Evolutionary conservation across 2,113 vertebrate genomes (phyloP), one percentile per base, ranked within the genome.

Genomic region (Hippotragus niger): DNA sequence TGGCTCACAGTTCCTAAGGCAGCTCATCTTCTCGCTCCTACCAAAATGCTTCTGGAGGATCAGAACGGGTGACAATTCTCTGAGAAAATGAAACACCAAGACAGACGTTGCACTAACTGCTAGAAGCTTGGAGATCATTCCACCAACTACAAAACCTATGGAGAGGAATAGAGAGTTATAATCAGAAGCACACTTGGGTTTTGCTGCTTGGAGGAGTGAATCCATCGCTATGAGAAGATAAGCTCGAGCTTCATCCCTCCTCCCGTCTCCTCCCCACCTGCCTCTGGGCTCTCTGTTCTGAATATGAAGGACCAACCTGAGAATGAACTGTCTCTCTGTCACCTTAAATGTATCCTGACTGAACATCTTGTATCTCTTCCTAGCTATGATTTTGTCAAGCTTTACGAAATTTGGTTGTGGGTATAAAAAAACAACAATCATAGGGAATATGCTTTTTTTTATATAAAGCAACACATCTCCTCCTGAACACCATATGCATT

Each of bases 41-140:
- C 96, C 82, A 91, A 96, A 95, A 90, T 91, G 83, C 91, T 93
- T 86, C 78, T 57, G 89, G 94, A 97, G 82, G 52, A 80, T 90
- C 16, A 84, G 76, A 91, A 83, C 52, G 15, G 27, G 95, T 64
- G 82, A 91, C 83, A 93, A 80, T 62, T 67, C 92, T 78, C 91
- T 50, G 71, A 83, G 50, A 85, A 97, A 80, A 96, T 16, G 60
- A 47, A 43, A 55, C 45, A 95, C 33, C 7, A 74, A 50, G 25
- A 84, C 27, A 11, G 40, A 85, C 36, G n/a, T 52, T 87, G 33
- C n/a, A 91, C 31, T 8, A 13, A 60, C 31, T 78, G 53, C 62
- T 31, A 95, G 91, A 71, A 89, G 67, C 91, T 57, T 43, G 36
- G 52, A 83, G 33, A 90, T 25, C 93, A 89, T 71, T 55, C 50